Evolutionary conservation across 2,113 vertebrate species (phyloP).

Genomic region (Pterocles burchelli): DNA sequence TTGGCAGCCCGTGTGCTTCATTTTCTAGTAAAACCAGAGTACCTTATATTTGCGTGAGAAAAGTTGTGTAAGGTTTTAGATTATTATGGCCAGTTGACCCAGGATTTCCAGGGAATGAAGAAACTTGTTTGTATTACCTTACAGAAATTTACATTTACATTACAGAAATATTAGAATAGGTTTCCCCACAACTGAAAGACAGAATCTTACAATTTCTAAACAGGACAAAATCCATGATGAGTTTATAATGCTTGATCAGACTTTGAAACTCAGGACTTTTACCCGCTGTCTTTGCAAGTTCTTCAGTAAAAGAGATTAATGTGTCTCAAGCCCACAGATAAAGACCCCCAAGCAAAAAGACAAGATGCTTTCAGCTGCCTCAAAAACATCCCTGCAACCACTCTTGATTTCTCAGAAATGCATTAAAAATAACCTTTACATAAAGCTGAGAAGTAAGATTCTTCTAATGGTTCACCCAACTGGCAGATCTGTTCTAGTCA

Average conservation of each 20-base stretch:
- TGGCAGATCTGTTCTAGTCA: slow-evolving; percentile 74
- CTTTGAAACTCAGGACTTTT: not conserved
- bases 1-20: not conserved
- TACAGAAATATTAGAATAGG: not conserved
- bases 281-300: not conserved
- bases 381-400: slow-evolving; percentile 30
- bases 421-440: slow-evolving; percentile 64
- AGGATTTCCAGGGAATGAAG: not conserved
- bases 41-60: not conserved
- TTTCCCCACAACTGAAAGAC: not conserved
- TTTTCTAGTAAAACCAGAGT: not conserved
- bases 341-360: not conserved
- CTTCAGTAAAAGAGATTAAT: not conserved
- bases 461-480: slow-evolving; percentile 61
- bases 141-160: not conserved
- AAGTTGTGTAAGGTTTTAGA: not conserved
- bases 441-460: slow-evolving; percentile 48
- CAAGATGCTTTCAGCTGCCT: not conserved
- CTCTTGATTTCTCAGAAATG: slow-evolving; percentile 40
- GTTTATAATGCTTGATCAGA: not conserved
- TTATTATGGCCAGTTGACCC: not conserved
- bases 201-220: not conserved
- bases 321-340: not conserved
- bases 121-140: not conserved
- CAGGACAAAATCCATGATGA: not conserved